Percentiles rank a stretch among this genome's conserved stretches.
phyloP scores from a whole-genome alignment of 2,888 invertebrate species.

The Nebria brevicollis region DNA sequence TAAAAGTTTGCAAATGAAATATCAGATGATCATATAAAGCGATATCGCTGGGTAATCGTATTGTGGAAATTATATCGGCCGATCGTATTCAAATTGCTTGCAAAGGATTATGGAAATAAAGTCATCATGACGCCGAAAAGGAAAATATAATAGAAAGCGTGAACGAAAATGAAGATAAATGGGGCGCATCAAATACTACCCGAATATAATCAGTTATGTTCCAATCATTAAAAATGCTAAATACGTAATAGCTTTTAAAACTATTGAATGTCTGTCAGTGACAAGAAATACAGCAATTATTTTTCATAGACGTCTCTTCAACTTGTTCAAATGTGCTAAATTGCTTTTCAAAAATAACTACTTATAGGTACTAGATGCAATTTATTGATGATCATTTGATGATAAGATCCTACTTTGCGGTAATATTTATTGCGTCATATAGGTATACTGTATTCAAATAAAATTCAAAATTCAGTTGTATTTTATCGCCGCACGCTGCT shows the following conservation, averaged over 20 bases:
- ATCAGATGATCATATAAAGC: not conserved
- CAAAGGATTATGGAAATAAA: not conserved
- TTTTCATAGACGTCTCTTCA: constrained; percentile 26
- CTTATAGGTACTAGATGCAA: too few relatives aligned
- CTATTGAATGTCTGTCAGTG: constrained; percentile 36
- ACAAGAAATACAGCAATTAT: constrained; percentile 30
- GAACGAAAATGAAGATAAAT: constrained; percentile 40
- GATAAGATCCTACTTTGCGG: too few relatives aligned
- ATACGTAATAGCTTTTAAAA: constrained; percentile 33
- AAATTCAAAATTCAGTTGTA: not conserved
- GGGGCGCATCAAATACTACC: not conserved
- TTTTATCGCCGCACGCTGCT: not conserved
- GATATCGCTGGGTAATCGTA: not conserved
- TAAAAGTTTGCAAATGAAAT: not conserved
- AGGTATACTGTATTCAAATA: not conserved
- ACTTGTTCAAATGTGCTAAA: constrained; percentile 19
- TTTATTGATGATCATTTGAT: too few relatives aligned
- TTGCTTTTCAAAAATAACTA: not conserved
- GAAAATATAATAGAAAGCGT: constrained; percentile 4
- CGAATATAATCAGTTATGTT: constrained; percentile 32
- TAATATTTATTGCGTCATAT: not conserved
- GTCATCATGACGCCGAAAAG: not conserved
- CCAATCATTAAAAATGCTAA: constrained; percentile 41
- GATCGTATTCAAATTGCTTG: not conserved
- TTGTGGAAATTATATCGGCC: not conserved